These are phyloP conservation scores for Venturia canescens DNA, from an alignment of 1,140 invertebrate genomes.

Conservation along the genomic window DNA sequence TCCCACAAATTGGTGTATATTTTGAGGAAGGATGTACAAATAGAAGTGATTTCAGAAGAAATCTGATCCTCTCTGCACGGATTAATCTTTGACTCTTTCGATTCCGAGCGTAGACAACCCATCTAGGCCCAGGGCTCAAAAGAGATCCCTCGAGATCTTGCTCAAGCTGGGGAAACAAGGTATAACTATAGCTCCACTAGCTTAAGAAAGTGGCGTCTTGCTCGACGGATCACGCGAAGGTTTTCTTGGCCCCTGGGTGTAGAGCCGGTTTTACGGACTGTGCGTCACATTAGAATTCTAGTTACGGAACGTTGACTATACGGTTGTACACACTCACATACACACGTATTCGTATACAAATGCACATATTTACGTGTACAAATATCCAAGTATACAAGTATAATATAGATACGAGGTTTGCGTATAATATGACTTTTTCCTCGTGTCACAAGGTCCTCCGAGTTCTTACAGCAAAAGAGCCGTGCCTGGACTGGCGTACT, in stretches of 20 bases:
- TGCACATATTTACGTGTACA: too few relatives aligned
- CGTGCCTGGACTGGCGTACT: neutral
- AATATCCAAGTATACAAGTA: neutral
- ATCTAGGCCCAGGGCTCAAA: slow-evolving; percentile 5
- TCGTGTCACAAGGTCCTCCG: neutral
- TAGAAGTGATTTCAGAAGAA: slow-evolving; percentile 30
- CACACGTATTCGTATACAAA: neutral
- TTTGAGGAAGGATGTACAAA: neutral
- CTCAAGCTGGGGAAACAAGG: neutral
- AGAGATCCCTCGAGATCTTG: slow-evolving; percentile 27
- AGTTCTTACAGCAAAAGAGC: slow-evolving; percentile 19
- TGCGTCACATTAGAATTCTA: slow-evolving; percentile 64
- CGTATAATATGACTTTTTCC: slow-evolving; percentile 39
- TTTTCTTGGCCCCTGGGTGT: slow-evolving; percentile 20
- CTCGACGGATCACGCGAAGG: slow-evolving; percentile 5
- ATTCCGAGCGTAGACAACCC: slow-evolving; percentile 17
- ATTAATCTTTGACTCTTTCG: slow-evolving; percentile 35
- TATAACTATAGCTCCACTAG: slow-evolving; percentile 12
- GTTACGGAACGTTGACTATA: slow-evolving; percentile 56
- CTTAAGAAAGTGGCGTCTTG: slow-evolving; percentile 14
- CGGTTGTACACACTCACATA: neutral
- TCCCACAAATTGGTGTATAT: neutral
- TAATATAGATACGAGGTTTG: neutral
- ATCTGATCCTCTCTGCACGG: slow-evolving; percentile 19
- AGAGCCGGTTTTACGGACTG: slow-evolving; percentile 59